phyloP scores from a whole-genome alignment of 1,140 invertebrate species.

The Mesaphorura yosii region DNA sequence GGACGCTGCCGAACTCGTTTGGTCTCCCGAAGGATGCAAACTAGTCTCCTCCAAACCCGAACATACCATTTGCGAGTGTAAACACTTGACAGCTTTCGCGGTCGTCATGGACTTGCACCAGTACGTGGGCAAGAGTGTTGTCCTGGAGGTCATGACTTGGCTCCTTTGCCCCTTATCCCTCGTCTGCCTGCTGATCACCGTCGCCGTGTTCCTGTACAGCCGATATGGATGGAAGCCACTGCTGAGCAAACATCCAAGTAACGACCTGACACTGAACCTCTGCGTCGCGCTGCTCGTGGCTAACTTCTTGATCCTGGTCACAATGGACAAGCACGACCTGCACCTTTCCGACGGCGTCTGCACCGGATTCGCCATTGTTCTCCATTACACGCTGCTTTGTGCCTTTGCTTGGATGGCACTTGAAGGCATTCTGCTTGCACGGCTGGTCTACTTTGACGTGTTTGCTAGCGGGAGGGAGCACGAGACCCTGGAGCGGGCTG shows the following conservation, averaged over 20 bases:
- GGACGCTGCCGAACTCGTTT: background rate
- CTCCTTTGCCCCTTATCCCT: conserved; percentile 47
- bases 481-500: conserved; percentile 26
- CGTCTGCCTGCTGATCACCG: conserved; percentile 44
- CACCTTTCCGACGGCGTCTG: conserved; percentile 37
- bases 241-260: conserved; percentile 38
- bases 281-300: conserved; percentile 45
- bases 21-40: conserved; percentile 39
- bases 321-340: conserved; percentile 42
- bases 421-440: conserved; percentile 43
- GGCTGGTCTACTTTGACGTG: conserved; percentile 35
- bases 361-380: conserved; percentile 42
- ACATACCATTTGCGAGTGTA: conserved; percentile 46
- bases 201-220: conserved; percentile 45
- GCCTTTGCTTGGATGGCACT: conserved; percentile 51
- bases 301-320: conserved; percentile 45
- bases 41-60: conserved; percentile 38
- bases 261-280: conserved; percentile 46
- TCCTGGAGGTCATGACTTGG: conserved; percentile 44
- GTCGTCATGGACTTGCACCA: conserved; percentile 42
- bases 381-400: conserved; percentile 49
- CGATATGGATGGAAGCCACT: no score
- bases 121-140: conserved; percentile 33
- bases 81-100: conserved; percentile 53
- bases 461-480: conserved; percentile 28